Evolutionary conservation across 92 coral and sea anemone species (phyloP).

Genomic region (Epizoanthus rinbou): DNA sequence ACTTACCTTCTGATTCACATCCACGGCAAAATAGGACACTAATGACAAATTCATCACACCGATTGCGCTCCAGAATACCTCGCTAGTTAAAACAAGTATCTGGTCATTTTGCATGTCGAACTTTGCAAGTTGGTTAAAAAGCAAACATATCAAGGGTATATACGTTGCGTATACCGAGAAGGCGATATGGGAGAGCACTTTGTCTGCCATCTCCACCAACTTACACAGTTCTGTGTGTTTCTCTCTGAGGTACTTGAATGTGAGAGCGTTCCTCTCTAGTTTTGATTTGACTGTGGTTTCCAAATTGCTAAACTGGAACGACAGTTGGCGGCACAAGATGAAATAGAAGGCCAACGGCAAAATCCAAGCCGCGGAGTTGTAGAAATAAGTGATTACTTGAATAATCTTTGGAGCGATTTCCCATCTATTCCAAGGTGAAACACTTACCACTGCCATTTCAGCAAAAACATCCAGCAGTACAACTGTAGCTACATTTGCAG

Average conservation of each 20-base stretch:
- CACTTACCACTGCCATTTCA: not conserved
- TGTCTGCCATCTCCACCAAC: constrained; percentile 5
- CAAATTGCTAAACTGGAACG: not conserved
- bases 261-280: not conserved
- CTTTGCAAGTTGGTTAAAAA: not conserved
- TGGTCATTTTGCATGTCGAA: not conserved
- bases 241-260: not conserved
- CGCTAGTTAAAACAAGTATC: not conserved
- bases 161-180: not conserved
- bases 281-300: not conserved
- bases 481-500: not conserved
- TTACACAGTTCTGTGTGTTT: constrained; percentile 1
- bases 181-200: not conserved
- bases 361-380: not conserved
- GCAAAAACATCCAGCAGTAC: not conserved
- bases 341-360: not conserved
- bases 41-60: not conserved
- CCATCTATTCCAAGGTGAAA: not conserved
- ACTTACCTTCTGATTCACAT: constrained; percentile 14
- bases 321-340: not conserved
- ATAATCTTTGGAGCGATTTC: not conserved
- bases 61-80: not conserved
- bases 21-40: constrained; percentile 1
- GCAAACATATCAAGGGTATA: not conserved
- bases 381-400: not conserved